Percentiles rank a stretch among this genome's conserved stretches.
These are phyloP conservation scores for Pangasius mekongensis DNA, from an alignment of 2,797 vertebrate genomes.

Conservation along the genomic window DNA sequence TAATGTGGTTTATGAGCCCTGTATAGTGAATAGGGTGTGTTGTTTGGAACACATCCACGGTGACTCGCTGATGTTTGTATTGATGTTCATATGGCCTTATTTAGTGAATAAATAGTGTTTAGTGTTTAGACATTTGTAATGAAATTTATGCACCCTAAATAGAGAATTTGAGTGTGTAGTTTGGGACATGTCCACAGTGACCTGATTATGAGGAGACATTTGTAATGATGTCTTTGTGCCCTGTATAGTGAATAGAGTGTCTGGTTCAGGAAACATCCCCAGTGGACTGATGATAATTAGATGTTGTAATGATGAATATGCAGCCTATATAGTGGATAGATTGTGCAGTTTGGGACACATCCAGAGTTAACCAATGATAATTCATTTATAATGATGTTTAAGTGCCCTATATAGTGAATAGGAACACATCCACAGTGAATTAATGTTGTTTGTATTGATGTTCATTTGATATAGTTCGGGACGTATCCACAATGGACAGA, in stretches of 20 bases:
- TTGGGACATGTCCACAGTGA: neutral
- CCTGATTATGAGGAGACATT: neutral
- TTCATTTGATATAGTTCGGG: neutral
- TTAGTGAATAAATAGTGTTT: neutral
- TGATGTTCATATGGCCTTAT: neutral
- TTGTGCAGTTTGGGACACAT: neutral
- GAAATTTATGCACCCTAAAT: neutral
- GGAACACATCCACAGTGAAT: neutral
- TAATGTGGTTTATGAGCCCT: neutral
- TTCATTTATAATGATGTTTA: neutral
- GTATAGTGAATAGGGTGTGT: neutral
- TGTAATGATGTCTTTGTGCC: slow-evolving; percentile 1
- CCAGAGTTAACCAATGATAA: neutral
- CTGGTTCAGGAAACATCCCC: neutral
- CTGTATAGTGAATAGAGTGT: neutral
- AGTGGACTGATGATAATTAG: neutral
- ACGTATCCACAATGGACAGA: too few species aligned
- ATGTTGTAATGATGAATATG: slow-evolving; percentile 1
- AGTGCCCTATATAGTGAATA: neutral
- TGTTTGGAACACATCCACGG: neutral
- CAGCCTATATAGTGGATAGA: neutral
- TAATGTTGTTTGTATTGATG: neutral
- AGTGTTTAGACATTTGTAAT: neutral
- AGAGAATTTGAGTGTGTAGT: neutral
- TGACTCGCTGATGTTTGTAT: neutral